Evolutionary conservation across 2,797 vertebrate species (phyloP).

Genomic region (Antennarius maculatus): DNA sequence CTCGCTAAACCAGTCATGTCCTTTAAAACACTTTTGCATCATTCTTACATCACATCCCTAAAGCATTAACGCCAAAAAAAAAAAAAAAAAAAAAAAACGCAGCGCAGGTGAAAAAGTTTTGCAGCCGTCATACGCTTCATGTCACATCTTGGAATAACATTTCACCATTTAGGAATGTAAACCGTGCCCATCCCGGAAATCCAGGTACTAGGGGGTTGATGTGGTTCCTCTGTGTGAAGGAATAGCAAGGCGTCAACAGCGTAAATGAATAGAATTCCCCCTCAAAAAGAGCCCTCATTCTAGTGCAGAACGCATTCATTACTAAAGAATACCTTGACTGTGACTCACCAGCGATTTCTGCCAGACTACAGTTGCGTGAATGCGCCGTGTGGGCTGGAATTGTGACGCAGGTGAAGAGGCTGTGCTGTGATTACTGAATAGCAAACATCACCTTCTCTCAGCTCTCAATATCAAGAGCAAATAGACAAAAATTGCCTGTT

Average conservation of each 20-base stretch:
- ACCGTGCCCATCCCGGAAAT: constrained; percentile 22
- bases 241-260: constrained; percentile 35
- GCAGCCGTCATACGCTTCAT: constrained; percentile 53
- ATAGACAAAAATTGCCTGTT: constrained; percentile 23
- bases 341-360: constrained; percentile 65
- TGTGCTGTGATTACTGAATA: constrained; percentile 14
- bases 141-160: constrained; percentile 48
- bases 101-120: constrained; percentile 52
- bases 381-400: constrained; percentile 58
- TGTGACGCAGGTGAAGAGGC: constrained; percentile 67
- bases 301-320: constrained; percentile 29
- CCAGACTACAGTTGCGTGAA: constrained; percentile 46
- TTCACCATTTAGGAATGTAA: constrained; percentile 39
- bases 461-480: constrained; percentile 19
- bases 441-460: no score
- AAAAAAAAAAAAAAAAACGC: constrained; percentile 14
- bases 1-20: constrained; percentile 64
- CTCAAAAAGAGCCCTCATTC: constrained; percentile 26
- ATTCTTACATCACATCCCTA: constrained; percentile 66
- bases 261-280: constrained; percentile 25
- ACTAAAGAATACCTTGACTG: constrained; percentile 42
- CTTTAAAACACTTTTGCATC: constrained; percentile 63
- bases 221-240: constrained; percentile 29
- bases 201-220: constrained; percentile 28
- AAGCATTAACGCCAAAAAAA: constrained; percentile 46